These are phyloP conservation scores for Andrena haemorrhoa DNA, from an alignment of 2,888 invertebrate species.

Conservation along the genomic window DNA sequence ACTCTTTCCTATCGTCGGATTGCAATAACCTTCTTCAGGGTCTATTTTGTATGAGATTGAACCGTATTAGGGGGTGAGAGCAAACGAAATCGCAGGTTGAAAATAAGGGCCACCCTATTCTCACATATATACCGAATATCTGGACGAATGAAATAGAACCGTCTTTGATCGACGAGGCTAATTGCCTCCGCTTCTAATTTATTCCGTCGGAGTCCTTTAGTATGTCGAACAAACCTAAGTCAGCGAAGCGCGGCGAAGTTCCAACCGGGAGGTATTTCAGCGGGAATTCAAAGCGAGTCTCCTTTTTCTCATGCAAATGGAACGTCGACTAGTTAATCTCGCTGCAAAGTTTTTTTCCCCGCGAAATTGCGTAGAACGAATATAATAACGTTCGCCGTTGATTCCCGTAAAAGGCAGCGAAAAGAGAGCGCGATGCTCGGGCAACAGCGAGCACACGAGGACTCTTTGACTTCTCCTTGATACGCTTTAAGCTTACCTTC, in stretches of 20 bases:
- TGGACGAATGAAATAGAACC: neutral
- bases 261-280: conserved; percentile 40
- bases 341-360: conserved; percentile 23
- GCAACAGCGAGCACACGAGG: too few relatives aligned
- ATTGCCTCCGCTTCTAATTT: conserved; percentile 44
- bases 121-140: too few relatives aligned
- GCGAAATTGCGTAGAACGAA: conserved; percentile 28
- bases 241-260: conserved; percentile 33
- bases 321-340: conserved; percentile 38
- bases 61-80: too few relatives aligned
- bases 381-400: neutral
- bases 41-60: too few relatives aligned
- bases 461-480: too few relatives aligned
- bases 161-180: conserved; percentile 27
- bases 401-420: neutral
- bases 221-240: conserved; percentile 46
- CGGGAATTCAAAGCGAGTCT: conserved; percentile 44
- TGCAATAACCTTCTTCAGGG: too few relatives aligned
- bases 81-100: too few relatives aligned
- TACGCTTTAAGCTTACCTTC: too few relatives aligned
- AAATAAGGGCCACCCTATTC: too few relatives aligned
- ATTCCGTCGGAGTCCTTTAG: conserved; percentile 49
- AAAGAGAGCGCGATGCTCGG: neutral
- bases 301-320: conserved; percentile 42
- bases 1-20: too few relatives aligned